Base-by-base conservation (phyloP, 2,113 vertebrate genomes). In the Hylia prasina region DNA sequence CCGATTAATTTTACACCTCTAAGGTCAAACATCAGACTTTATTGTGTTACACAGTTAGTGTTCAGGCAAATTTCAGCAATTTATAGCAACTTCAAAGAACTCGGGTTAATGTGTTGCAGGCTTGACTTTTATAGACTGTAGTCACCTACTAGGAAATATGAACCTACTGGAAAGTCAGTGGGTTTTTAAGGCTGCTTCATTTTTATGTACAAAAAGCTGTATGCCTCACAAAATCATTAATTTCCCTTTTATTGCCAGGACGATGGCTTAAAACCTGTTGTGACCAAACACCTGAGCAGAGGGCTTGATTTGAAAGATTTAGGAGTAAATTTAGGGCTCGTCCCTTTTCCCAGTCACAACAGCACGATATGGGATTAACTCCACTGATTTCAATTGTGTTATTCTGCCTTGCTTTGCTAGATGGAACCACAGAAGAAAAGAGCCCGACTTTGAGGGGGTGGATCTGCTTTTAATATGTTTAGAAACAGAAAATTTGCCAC, bases 91-190 rank as follows among this genome's bases (percentile, higher is more conserved):
- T 87, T 69, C n/a, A n/a, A 91, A 83, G 89, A 95, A 87, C n/a
- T 58, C 72, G 35, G 0, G 1, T 47, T 90, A 81, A 78, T 75
- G 86, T 83, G 50, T 90, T 94, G 73, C 86, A 73, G 86, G 47
- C 64, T 93, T 94, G 90, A 90, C 90, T 92, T 96, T 96, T 93
- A 96, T 75, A 68, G 86, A 54, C 91, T 87, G 50, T 2, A 90
- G 83, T 75, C 83, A 82, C 69, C 91, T 82, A 51, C 33, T 64
- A 91, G 89, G 90, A 96, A 97, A 92, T 94, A 96, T 51, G 93
- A 97, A 96, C 95, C 90, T 73, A 66, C 68, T 89, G 71, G 63
- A 83, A 94, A 96, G 89, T 93, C 94, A 94, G 92, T 89, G 95
- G 90, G 68, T 73, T 94, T 92, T 92, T 88, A 89, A 96, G 94